Evolutionary conservation across 2,888 invertebrate species (phyloP).

Genomic region (Ormyrus labotus): DNA sequence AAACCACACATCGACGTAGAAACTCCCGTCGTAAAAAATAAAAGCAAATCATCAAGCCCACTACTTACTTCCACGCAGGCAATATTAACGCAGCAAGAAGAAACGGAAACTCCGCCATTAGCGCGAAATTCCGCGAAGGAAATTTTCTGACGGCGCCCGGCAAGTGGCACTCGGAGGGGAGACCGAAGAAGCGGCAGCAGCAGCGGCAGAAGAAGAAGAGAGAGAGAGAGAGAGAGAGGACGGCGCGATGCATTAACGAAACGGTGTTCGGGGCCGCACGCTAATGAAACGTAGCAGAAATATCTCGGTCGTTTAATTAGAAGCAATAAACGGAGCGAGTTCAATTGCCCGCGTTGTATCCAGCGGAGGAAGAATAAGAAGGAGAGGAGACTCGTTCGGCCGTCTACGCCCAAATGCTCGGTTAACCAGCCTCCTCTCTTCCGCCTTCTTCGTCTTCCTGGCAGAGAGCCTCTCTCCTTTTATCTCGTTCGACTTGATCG

Average conservation of each 20-base stretch:
- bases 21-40: too few species aligned
- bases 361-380: conserved; percentile 14
- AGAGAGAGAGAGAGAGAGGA: conserved; percentile 3
- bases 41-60: neutral
- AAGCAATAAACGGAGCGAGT: conserved; percentile 73
- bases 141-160: conserved; percentile 24
- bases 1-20: too few species aligned
- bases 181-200: too few species aligned
- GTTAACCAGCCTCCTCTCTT: conserved; percentile 46
- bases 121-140: conserved; percentile 10
- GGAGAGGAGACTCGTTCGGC: conserved; percentile 4
- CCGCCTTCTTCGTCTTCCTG: conserved; percentile 62
- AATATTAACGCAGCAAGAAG: neutral
- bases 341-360: conserved; percentile 66
- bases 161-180: too few species aligned
- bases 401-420: conserved; percentile 20
- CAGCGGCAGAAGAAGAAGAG: too few species aligned
- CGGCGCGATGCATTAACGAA: conserved; percentile 65
- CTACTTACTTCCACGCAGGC: neutral
- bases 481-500: conserved; percentile 44
- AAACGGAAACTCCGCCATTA: conserved; percentile 20
- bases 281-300: conserved; percentile 73
- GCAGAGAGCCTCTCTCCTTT: neutral
- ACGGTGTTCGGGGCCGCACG: conserved; percentile 62
- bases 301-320: conserved; percentile 74